Percentiles rank a stretch among this genome's conserved stretches.
Conservation (phyloP, 2,888 invertebrate species). For the Acanthosepion esculentum region DNA sequence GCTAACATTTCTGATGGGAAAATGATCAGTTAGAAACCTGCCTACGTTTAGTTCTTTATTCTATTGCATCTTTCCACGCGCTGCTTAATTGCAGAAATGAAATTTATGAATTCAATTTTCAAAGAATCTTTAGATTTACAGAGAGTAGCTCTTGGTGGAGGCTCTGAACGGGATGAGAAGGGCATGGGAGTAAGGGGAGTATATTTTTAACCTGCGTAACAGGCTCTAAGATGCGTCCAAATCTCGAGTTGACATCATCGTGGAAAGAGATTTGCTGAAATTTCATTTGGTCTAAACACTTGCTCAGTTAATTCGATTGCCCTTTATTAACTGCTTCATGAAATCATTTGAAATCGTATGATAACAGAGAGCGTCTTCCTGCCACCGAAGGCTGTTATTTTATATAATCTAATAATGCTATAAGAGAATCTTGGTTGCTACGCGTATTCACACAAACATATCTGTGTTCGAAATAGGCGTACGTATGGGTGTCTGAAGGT, state of each 20-base stretch:
- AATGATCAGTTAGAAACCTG: no score
- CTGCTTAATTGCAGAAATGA: neutral
- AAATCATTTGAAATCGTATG: neutral
- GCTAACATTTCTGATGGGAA: no score
- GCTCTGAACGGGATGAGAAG: neutral
- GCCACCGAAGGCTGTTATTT: neutral
- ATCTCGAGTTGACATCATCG: neutral
- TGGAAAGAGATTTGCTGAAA: neutral
- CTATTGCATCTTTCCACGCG: neutral
- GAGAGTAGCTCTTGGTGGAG: neutral
- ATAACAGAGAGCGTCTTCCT: neutral
- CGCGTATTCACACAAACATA: neutral
- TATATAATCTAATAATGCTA: neutral
- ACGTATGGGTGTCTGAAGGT: no score
- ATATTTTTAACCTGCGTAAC: neutral
- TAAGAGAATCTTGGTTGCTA: neutral
- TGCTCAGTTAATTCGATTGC: conserved; percentile 14
- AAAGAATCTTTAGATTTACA: neutral
- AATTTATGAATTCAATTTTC: neutral
- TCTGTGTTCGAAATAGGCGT: no score
- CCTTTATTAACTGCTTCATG: neutral
- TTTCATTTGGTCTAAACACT: neutral
- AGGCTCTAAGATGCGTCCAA: neutral
- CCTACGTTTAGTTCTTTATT: no score
- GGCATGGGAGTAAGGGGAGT: neutral